Evolutionary conservation across 2,888 invertebrate genomes (phyloP), one percentile per base, ranked within the genome.

Genomic region (Pseudococcus jackbeardsleyi): DNA sequence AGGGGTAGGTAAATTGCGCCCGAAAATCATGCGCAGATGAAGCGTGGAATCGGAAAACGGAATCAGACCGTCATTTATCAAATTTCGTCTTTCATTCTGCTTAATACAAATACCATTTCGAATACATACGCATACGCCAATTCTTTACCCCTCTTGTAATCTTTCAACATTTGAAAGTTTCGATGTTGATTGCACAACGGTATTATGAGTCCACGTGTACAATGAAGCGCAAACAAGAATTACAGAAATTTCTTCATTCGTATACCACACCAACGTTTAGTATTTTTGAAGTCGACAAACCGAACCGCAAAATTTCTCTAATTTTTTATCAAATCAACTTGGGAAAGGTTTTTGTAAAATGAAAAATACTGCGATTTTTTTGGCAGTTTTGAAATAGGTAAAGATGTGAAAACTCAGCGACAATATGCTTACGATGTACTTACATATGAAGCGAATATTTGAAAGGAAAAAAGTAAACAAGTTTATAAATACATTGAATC

Each of bases 121-220:
- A 59, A 59, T 59, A 59, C 59, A 19, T 19, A 59, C 59, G 59
- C 59, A 59, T 59, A 59, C 59, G 59, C 59, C 59, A 59, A 59
- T 19, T 59, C 59, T 33, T 33, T 19, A 19, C 19, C 19, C 19
- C 19, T 33, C 19, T 33, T 33, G 26, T 11, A 19, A 59, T 59
- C 59, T 59, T 59, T 59, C 59, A 59, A 59, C 59, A 33, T 33
- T 59, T 19, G 8, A 59, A 59, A 9, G 59, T 59, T 59, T 59
- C 59, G 19, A 59, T 19, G n/a, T 19, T 59, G 19, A 19, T 59
- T 19, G 59, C 59, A 59, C 7, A 59, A 6, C 54, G 17, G 17
- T 54, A 54, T 17, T 54, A 54, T 54, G 17, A 54, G 54, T 17
- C 12, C 17, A 54, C 54, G 54, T 54, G 26, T 33, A 33, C 26